Conservation (phyloP, 2,797 vertebrate genomes). For the Chaetodon trifasciatus region DNA sequence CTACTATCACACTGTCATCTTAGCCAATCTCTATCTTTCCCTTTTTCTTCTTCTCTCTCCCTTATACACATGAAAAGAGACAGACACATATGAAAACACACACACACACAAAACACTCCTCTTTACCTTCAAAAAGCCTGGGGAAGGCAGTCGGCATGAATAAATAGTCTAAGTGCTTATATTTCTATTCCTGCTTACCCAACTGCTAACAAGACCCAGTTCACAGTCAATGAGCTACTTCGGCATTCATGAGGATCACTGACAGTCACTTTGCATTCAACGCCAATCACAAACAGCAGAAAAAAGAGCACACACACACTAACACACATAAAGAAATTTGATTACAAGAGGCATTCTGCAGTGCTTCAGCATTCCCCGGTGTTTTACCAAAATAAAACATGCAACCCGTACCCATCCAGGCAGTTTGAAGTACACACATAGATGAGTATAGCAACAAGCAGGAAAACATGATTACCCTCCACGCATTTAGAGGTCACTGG, state of each 20-base stretch:
- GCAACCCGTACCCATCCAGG: slow-evolving; percentile 54
- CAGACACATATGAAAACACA: slow-evolving; percentile 45
- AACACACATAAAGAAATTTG: slow-evolving; percentile 78
- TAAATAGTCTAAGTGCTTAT: slow-evolving; percentile 83
- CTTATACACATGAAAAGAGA: slow-evolving; percentile 51
- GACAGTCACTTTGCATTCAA: slow-evolving; percentile 90
- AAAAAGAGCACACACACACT: slow-evolving; percentile 59
- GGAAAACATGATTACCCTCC: slow-evolving; percentile 78
- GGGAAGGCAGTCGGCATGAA: slow-evolving; percentile 79
- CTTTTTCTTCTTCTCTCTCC: slow-evolving; percentile 33
- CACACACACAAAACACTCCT: slow-evolving; percentile 63
- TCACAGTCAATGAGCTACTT: slow-evolving; percentile 90
- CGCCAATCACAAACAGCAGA: slow-evolving; percentile 85
- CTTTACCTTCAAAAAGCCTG: slow-evolving; percentile 84
- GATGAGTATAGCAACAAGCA: slow-evolving; percentile 52
- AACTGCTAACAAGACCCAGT: slow-evolving; percentile 86
- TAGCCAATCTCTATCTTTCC: slow-evolving; percentile 35
- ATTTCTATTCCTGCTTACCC: slow-evolving; percentile 87
- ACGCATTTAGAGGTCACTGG: slow-evolving; percentile 81
- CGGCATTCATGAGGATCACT: slow-evolving; percentile 90
- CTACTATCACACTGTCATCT: slow-evolving; percentile 50
- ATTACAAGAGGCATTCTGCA: slow-evolving; percentile 79
- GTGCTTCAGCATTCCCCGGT: slow-evolving; percentile 77
- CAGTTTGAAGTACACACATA: slow-evolving; percentile 51
- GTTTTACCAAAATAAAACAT: slow-evolving; percentile 81